These are phyloP conservation scores for Protobothrops mucrosquamatus DNA, from an alignment of 2,113 vertebrate genomes.

Conservation along the genomic window DNA sequence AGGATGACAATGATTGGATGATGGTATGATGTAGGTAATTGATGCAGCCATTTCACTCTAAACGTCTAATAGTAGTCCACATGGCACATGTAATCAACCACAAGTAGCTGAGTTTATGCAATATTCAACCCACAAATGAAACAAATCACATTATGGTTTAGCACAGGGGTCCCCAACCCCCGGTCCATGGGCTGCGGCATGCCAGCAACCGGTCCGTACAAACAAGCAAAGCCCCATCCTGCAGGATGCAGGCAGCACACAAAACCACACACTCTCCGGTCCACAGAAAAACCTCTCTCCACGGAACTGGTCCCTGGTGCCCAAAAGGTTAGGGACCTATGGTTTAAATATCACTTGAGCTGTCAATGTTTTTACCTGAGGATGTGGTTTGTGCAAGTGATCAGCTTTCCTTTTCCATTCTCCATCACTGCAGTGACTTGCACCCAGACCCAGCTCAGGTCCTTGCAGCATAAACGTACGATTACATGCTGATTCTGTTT, in stretches of 20 bases:
- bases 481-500: constrained; percentile 49
- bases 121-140: background rate
- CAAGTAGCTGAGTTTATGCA: background rate
- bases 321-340: too few relatives aligned
- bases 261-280: too few relatives aligned
- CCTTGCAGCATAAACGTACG: constrained; percentile 64
- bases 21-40: background rate
- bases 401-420: constrained; percentile 40
- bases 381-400: constrained; percentile 70
- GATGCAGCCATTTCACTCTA: background rate
- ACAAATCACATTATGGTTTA: background rate
- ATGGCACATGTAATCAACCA: background rate
- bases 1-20: background rate
- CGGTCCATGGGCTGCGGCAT: too few relatives aligned
- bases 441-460: constrained; percentile 70
- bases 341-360: background rate
- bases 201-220: too few relatives aligned
- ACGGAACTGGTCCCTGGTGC: too few relatives aligned
- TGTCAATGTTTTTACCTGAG: constrained; percentile 64
- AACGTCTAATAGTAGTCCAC: background rate
- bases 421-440: constrained; percentile 54
- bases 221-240: too few relatives aligned
- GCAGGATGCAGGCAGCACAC: too few relatives aligned
- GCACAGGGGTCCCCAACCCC: background rate
- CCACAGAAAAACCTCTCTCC: too few relatives aligned